Conservation (phyloP, 2,797 vertebrate species). For the Gymnopithys bicolor region DNA sequence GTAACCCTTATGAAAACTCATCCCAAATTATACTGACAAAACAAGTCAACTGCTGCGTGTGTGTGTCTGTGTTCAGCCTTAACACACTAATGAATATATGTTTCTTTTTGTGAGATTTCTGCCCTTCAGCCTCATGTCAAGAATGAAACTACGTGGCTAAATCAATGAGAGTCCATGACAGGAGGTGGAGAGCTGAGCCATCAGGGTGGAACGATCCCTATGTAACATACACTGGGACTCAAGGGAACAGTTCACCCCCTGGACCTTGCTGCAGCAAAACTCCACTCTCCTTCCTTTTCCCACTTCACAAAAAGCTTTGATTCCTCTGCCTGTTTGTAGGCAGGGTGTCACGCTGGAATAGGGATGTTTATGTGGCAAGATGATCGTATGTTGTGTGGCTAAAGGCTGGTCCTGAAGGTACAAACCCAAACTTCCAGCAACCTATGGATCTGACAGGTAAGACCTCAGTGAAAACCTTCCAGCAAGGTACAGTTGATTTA, state of each 20-base stretch:
- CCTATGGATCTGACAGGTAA: neutral
- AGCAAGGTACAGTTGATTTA: neutral
- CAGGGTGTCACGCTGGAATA: neutral
- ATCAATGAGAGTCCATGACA: neutral
- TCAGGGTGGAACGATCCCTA: neutral
- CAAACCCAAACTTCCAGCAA: neutral
- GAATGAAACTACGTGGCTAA: neutral
- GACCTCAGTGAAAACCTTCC: neutral
- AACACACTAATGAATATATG: neutral
- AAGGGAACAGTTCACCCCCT: neutral
- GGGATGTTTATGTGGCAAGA: neutral
- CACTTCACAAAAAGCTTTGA: too few species aligned
- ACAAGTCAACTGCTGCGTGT: neutral
- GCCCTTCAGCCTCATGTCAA: neutral
- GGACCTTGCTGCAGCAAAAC: neutral
- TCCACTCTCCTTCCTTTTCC: neutral
- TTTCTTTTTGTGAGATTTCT: neutral
- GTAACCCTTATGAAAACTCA: neutral
- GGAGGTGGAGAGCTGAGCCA: neutral
- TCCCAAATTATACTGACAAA: neutral
- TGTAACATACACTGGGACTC: rapidly evolving
- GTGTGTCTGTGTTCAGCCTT: neutral
- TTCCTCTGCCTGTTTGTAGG: neutral
- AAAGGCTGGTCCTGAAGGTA: neutral
- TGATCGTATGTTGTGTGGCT: neutral